Conservation (phyloP, 2,888 invertebrate genomes). For the Monopis laevigella region DNA sequence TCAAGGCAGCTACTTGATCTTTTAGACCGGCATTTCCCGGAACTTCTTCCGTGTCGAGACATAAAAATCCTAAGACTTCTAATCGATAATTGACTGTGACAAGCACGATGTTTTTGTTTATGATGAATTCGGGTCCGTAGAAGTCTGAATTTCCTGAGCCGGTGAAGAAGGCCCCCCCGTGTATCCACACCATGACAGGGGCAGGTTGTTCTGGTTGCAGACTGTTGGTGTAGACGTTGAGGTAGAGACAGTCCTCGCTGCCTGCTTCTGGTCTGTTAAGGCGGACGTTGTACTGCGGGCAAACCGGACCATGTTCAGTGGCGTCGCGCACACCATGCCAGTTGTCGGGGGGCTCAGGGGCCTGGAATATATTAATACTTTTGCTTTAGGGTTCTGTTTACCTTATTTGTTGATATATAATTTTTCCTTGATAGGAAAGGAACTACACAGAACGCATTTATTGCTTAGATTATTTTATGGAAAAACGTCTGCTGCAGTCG, state of each 20-base stretch:
- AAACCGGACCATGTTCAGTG: conserved; percentile 45
- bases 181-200: conserved; percentile 61
- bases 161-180: conserved; percentile 58
- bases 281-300: conserved; percentile 57
- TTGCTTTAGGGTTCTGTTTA: no score
- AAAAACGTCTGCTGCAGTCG: no score
- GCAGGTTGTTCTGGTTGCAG: conserved; percentile 25
- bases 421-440: no score
- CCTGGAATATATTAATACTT: conserved; percentile 36
- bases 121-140: conserved; percentile 58
- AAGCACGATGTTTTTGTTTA: conserved; percentile 45
- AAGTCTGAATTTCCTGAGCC: conserved; percentile 58
- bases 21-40: conserved; percentile 60
- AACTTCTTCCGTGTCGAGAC: conserved; percentile 51
- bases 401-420: no score
- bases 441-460: no score
- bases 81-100: conserved; percentile 60
- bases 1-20: conserved; percentile 58
- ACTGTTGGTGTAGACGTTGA: conserved; percentile 71
- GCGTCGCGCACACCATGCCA: conserved; percentile 50
- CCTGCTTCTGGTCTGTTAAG: conserved; percentile 59
- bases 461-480: no score
- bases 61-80: conserved; percentile 56
- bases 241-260: conserved; percentile 72
- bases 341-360: conserved; percentile 44